Evolutionary conservation across 92 coral and sea anemone species (phyloP), one percentile per base, ranked within the genome.

Genomic region (Ricordea florida): DNA sequence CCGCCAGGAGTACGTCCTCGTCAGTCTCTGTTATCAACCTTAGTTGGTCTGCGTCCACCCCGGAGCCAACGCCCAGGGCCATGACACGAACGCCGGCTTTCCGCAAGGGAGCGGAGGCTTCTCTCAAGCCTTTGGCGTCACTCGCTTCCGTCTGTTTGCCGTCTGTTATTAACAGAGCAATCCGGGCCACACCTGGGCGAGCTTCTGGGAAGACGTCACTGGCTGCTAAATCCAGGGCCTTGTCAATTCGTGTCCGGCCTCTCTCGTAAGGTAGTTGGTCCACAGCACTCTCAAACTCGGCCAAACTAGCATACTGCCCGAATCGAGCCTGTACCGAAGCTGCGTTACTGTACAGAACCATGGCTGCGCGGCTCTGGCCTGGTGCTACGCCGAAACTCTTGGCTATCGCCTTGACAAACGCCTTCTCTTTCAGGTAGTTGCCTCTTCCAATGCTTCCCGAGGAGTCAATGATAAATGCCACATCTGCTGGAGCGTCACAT

Each of bases 381-480:
- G 74, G 85, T 6, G 97, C 83, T 33, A 91, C 74, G 33, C 83
- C 87, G 48, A 86, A 87, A 8, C 76, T 74, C 57, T 83, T 77
- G 45, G 81, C 82, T 11, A 88, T 47, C 38, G 62, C 46, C 34
- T 85, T 73, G 33, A 91, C 83, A 30, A 91, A 83, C 40, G 47
- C 53, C 72, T 91, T 91, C 65, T 87, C 81, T 23, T 72, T 76
- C 15, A 60, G 74, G 80, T 78, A 91, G 66, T 83, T 81, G 24
- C 40, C 27, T 45, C 57, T 61, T 15, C 90, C 80, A 21, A 91
- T 70, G 55, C 93, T 87, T 29, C 89, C 89, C 40, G 97, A 91
- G 20, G 93, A 90, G 43, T 91, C 97, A 74, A 91, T 60, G 27
- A 83, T 62, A 49, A 91, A 91, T 8, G 80, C 87, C 4, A 91